A percentile compares a stretch with the other conserved stretches of the same genome.
Evolutionary conservation across 2,888 invertebrate species (phyloP).

Genomic region (Malachius bipustulatus): DNA sequence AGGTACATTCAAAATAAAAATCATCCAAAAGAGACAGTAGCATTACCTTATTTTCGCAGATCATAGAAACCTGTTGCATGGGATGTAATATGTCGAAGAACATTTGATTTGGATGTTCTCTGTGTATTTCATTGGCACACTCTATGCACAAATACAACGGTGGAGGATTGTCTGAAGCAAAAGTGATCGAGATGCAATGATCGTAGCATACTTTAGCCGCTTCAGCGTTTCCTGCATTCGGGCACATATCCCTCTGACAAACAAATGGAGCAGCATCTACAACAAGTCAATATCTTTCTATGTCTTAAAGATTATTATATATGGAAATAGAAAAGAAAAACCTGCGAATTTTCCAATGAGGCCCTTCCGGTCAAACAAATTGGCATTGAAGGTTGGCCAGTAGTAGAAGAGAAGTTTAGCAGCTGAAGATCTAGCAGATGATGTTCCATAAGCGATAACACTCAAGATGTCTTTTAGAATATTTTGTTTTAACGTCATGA

Average conservation of each 20-base stretch:
- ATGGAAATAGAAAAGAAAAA: constrained; percentile 41
- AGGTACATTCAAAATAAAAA: neutral
- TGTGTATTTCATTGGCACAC: constrained; percentile 85
- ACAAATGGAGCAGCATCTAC: constrained; percentile 67
- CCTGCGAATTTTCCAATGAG: constrained; percentile 80
- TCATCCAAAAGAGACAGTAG: no score
- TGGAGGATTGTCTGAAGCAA: constrained; percentile 79
- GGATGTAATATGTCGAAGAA: constrained; percentile 84
- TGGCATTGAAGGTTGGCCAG: constrained; percentile 96
- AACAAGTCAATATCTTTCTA: no score
- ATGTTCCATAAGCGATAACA: constrained; percentile 94
- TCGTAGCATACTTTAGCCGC: constrained; percentile 91
- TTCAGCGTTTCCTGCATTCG: constrained; percentile 73
- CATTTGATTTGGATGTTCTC: constrained; percentile 73
- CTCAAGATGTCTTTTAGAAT: constrained; percentile 88
- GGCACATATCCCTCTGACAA: constrained; percentile 87
- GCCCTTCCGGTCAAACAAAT: constrained; percentile 79
- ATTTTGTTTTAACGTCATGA: constrained; percentile 87
- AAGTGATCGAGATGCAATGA: constrained; percentile 80
- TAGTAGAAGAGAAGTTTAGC: constrained; percentile 96
- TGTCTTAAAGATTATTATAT: constrained; percentile 1
- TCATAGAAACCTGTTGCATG: constrained; percentile 88
- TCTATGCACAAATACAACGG: constrained; percentile 93
- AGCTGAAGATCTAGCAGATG: constrained; percentile 85
- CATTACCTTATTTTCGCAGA: constrained; percentile 88